Percentiles rank a stretch among this genome's conserved stretches.
phyloP scores from a whole-genome alignment of 2,797 vertebrate genomes.

The Hypotaenidia okinawae region DNA sequence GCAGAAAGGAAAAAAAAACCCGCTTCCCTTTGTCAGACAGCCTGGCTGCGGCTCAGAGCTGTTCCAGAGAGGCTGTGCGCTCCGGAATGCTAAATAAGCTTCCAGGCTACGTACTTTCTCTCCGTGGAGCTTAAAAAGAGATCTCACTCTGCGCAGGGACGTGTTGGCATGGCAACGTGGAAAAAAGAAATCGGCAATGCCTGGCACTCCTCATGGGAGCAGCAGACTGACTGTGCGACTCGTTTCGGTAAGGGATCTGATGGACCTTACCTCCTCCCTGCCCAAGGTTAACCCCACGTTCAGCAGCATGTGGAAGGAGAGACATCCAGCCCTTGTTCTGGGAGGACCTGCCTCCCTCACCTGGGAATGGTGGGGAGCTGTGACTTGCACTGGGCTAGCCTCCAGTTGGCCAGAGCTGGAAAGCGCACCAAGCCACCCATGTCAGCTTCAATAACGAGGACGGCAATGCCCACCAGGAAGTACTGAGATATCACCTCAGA shows the following conservation, averaged over 20 bases:
- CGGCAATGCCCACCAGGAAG: neutral
- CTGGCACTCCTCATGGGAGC: slow-evolving; percentile 18
- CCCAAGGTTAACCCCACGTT: rapidly evolving
- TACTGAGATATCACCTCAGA: neutral
- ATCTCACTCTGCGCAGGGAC: slow-evolving; percentile 73
- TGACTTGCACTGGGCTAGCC: neutral
- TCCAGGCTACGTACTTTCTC: slow-evolving; percentile 63
- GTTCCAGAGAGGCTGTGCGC: slow-evolving; percentile 40
- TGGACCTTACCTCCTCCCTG: neutral
- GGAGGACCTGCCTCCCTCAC: neutral
- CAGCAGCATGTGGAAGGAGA: neutral
- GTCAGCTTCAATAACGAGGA: rapidly evolving
- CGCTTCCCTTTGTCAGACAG: slow-evolving; percentile 49
- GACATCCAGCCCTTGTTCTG: neutral
- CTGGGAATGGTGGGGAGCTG: rapidly evolving
- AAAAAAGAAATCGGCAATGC: slow-evolving; percentile 64
- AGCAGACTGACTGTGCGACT: neutral
- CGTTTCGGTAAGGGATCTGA: neutral
- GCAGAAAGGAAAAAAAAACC: neutral
- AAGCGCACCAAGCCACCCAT: neutral
- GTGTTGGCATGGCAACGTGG: slow-evolving; percentile 88
- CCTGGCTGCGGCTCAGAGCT: slow-evolving; percentile 30
- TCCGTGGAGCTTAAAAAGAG: slow-evolving; percentile 73
- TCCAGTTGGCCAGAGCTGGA: neutral
- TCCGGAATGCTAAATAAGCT: slow-evolving; percentile 79